phyloP scores from a whole-genome alignment of 2,113 vertebrate genomes.

The Pelvicachromis taeniatus region DNA sequence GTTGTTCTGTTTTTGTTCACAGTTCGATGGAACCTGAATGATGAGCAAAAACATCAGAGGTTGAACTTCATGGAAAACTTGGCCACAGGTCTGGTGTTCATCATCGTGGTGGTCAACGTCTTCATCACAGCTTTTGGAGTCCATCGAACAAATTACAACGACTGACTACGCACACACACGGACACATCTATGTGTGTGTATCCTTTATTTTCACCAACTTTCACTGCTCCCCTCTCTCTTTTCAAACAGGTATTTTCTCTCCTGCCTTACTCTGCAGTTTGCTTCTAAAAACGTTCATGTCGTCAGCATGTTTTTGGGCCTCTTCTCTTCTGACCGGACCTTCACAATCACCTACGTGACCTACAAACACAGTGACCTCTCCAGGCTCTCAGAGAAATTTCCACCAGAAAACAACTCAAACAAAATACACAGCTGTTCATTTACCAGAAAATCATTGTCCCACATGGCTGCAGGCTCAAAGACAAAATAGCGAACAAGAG shows the following conservation, averaged over 20 bases:
- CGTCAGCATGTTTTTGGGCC: constrained; percentile 49
- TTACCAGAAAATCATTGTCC: constrained; percentile 46
- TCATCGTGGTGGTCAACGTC: constrained; percentile 87
- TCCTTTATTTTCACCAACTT: background rate
- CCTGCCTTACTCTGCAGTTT: constrained; percentile 24
- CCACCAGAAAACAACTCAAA: constrained; percentile 31
- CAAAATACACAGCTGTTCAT: background rate
- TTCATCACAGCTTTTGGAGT: constrained; percentile 91
- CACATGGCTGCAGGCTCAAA: background rate
- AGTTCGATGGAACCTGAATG: constrained; percentile 90
- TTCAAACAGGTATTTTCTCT: constrained; percentile 18
- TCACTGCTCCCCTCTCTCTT: background rate
- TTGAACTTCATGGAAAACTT: constrained; percentile 86
- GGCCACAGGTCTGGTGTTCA: constrained; percentile 82
- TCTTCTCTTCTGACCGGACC: constrained; percentile 12
- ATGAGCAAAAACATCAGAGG: constrained; percentile 79
- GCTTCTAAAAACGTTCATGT: background rate
- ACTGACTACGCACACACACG: background rate
- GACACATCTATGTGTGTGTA: background rate
- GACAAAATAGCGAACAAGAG: constrained; percentile 6
- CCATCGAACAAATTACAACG: constrained; percentile 68
- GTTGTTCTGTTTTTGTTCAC: constrained; percentile 32
- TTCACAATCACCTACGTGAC: constrained; percentile 51
- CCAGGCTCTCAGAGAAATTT: constrained; percentile 56
- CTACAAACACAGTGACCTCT: constrained; percentile 60